phyloP scores from a whole-genome alignment of 1,140 invertebrate species.

The Drosophila equinoxialis region DNA sequence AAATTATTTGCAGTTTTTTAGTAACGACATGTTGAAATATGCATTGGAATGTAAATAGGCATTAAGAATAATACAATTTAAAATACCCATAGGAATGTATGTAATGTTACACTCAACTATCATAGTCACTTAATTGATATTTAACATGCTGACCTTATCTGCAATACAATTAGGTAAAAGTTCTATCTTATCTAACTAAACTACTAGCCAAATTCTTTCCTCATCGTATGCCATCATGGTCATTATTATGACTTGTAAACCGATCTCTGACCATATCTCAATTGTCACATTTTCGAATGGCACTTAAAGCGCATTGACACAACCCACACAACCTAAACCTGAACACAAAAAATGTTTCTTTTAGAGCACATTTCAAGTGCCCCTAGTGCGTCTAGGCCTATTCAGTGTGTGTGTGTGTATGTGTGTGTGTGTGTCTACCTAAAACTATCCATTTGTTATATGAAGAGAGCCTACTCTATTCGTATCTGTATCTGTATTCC shows the following conservation, averaged over 20 bases:
- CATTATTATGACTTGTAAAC: neutral
- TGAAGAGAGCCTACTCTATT: slow-evolving; percentile 25
- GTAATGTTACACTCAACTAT: too few species aligned
- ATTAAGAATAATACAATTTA: too few species aligned
- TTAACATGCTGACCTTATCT: neutral
- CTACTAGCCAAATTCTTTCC: neutral
- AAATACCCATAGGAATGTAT: too few species aligned
- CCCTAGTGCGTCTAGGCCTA: slow-evolving; percentile 45
- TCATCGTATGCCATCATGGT: neutral
- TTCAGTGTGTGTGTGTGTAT: neutral
- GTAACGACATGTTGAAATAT: too few species aligned
- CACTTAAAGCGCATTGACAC: slow-evolving; percentile 45
- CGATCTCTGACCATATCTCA: neutral
- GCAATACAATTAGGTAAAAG: neutral
- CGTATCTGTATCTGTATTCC: slow-evolving; percentile 24
- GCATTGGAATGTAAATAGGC: too few species aligned
- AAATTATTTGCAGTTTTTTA: too few species aligned
- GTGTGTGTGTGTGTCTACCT: slow-evolving; percentile 7
- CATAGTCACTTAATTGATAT: too few species aligned
- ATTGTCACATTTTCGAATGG: neutral
- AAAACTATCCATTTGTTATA: slow-evolving; percentile 11
- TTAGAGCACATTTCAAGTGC: slow-evolving; percentile 58
- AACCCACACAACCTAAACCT: slow-evolving; percentile 25
- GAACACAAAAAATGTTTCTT: slow-evolving; percentile 12
- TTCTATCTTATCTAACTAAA: slow-evolving; percentile 5